phyloP scores from a whole-genome alignment of 2,113 vertebrate species.

The Noturus placidus region DNA sequence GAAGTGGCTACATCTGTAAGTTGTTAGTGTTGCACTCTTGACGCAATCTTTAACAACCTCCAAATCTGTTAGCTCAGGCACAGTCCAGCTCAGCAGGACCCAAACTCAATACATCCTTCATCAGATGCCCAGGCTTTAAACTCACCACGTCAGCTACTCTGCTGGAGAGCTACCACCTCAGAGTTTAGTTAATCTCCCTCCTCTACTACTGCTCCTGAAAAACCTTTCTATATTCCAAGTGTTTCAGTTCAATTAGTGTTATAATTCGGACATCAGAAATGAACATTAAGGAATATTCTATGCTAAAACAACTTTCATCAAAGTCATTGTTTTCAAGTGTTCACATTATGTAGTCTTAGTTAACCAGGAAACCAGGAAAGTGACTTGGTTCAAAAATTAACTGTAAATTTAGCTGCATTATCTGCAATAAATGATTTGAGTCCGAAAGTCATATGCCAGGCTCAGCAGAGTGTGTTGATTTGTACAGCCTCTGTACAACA shows the following conservation, averaged over 20 bases:
- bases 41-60: slow-evolving; percentile 38
- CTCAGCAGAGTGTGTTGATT: not conserved
- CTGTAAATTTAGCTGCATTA: not conserved
- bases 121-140: slow-evolving; percentile 33
- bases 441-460: not conserved
- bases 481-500: not conserved
- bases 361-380: not conserved
- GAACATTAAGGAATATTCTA: not conserved
- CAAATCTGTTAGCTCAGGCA: slow-evolving; percentile 39
- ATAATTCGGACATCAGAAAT: not conserved
- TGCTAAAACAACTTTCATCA: not conserved
- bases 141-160: slow-evolving; percentile 21
- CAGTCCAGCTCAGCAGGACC: slow-evolving; percentile 27
- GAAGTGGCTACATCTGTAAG: slow-evolving; percentile 49
- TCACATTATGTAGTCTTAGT: not conserved
- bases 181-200: not conserved
- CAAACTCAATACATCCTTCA: slow-evolving; percentile 39
- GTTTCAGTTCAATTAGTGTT: not conserved
- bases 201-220: not conserved
- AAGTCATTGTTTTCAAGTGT: not conserved
- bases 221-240: not conserved
- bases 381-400: not conserved
- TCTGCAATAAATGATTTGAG: not conserved
- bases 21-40: slow-evolving; percentile 46
- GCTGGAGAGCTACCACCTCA: not conserved